Conservation (phyloP, 1,140 invertebrate species). For the Reticulitermes speratus region DNA sequence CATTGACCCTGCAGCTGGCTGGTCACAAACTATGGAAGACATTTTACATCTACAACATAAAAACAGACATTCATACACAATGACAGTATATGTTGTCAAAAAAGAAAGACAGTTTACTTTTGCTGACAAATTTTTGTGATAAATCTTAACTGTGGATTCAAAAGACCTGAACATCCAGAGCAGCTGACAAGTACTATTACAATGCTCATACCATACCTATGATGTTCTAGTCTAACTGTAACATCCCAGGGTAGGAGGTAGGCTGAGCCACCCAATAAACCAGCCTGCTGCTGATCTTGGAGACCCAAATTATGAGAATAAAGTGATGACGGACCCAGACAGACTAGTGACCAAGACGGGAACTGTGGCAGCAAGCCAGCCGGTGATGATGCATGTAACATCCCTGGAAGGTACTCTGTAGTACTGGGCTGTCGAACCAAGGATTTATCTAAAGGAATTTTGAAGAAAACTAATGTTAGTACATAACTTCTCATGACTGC, state of each 20-base stretch:
- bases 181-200: too few relatives aligned
- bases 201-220: constrained; percentile 17
- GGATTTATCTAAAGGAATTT: constrained; percentile 53
- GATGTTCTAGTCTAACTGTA: constrained; percentile 57
- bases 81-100: too few relatives aligned
- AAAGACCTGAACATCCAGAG: too few relatives aligned
- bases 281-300: constrained; percentile 71
- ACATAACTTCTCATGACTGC: too few relatives aligned
- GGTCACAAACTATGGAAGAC: too few relatives aligned
- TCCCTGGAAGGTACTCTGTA: constrained; percentile 85
- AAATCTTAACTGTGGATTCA: too few relatives aligned
- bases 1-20: too few relatives aligned
- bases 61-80: too few relatives aligned
- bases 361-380: constrained; percentile 79
- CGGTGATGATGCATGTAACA: constrained; percentile 81
- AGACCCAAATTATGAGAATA: constrained; percentile 89
- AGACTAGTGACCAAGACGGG: constrained; percentile 90
- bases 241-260: constrained; percentile 96
- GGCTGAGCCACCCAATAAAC: constrained; percentile 85
- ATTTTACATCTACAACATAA: too few relatives aligned
- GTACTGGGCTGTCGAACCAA: constrained; percentile 75
- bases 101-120: too few relatives aligned
- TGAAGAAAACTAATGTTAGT: too few relatives aligned
- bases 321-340: constrained; percentile 83
- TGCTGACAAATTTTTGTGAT: too few relatives aligned